phyloP scores from a whole-genome alignment of 1,140 invertebrate genomes.

The Pogonomyrmex barbatus region DNA sequence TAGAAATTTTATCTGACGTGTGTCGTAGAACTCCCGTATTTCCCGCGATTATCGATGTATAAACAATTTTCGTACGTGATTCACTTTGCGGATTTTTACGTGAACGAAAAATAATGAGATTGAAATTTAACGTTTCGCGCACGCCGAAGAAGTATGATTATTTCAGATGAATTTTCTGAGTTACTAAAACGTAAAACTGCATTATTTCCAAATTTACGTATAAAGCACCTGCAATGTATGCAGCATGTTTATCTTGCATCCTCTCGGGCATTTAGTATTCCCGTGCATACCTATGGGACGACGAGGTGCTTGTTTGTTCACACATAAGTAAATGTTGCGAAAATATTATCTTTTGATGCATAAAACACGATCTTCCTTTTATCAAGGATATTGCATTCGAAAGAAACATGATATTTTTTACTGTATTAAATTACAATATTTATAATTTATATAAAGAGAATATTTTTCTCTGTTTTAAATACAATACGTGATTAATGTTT shows the following conservation, averaged over 20 bases:
- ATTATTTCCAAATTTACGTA: neutral
- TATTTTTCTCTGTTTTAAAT: neutral
- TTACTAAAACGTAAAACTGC: neutral
- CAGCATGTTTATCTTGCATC: slow-evolving; percentile 18
- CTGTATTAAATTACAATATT: neutral
- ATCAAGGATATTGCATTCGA: neutral
- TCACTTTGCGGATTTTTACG: neutral
- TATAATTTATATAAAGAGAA: neutral
- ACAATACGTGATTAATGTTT: neutral
- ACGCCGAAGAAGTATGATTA: neutral
- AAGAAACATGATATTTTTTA: neutral
- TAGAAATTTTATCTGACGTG: slow-evolving; percentile 30
- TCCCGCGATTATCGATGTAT: neutral
- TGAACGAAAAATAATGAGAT: neutral
- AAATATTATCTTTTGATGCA: neutral
- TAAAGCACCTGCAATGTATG: neutral
- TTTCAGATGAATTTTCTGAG: slow-evolving; percentile 3
- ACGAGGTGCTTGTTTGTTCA: neutral
- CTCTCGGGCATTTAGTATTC: neutral
- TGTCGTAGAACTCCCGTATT: neutral
- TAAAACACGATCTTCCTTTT: neutral
- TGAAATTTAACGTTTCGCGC: neutral
- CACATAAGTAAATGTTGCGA: slow-evolving; percentile 15
- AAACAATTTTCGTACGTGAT: slow-evolving; percentile 11
- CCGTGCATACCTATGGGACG: neutral